phyloP scores from a whole-genome alignment of 2,888 invertebrate species.

The Scaptomyza parva region DNA sequence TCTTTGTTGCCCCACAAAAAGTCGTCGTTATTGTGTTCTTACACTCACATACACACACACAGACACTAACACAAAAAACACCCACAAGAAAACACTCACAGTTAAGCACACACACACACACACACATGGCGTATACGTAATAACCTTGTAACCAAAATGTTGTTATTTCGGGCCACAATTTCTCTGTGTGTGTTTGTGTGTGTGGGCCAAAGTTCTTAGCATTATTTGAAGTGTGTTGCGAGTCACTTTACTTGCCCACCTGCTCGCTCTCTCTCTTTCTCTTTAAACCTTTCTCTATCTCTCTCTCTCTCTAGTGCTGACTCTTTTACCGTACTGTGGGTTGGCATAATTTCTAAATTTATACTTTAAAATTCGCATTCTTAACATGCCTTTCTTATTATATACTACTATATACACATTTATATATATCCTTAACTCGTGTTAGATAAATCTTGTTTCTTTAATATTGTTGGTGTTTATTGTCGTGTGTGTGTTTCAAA shows the following conservation, averaged over 20 bases:
- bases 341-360: constrained; percentile 74
- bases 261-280: constrained; percentile 38
- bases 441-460: constrained; percentile 14
- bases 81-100: constrained; percentile 38
- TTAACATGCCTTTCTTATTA: constrained; percentile 34
- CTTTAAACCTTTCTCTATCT: constrained; percentile 5
- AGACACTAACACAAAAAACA: constrained; percentile 14
- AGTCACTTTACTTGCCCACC: constrained; percentile 61
- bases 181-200: constrained; percentile 25
- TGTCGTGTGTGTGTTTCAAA: constrained; percentile 53
- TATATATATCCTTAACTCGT: constrained; percentile 8
- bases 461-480: constrained; percentile 55
- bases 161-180: constrained; percentile 76
- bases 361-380: constrained; percentile 53
- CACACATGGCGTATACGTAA: constrained; percentile 77
- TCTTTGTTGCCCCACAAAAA: constrained; percentile 31
- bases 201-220: constrained; percentile 65
- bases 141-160: constrained; percentile 80
- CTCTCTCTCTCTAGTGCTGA: constrained; percentile 7
- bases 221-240: constrained; percentile 73
- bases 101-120: constrained; percentile 42
- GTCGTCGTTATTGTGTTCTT: constrained; percentile 63
- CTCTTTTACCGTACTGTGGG: constrained; percentile 38
- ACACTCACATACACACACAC: constrained; percentile 16
- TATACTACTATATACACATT: constrained; percentile 15